Evolutionary conservation across 2,797 vertebrate species (phyloP).

Genomic region (Sylvia borin): DNA sequence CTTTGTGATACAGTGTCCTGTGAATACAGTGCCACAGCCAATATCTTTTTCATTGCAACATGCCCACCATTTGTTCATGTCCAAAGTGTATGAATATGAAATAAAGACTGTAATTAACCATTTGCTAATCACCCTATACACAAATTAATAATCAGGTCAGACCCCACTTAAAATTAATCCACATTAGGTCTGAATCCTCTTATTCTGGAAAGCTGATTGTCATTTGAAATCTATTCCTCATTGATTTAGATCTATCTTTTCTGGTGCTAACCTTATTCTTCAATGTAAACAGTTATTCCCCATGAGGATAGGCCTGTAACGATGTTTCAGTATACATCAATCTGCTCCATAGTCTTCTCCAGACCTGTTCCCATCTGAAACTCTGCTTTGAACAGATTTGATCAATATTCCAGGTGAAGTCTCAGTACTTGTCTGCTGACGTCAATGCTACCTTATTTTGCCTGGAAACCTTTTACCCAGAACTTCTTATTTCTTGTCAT

Average conservation of each 20-base stretch:
- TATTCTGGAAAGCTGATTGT: background rate
- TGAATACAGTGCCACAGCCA: background rate
- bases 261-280: background rate
- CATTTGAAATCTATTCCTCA: background rate
- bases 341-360: background rate
- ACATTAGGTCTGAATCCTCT: background rate
- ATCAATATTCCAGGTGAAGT: background rate
- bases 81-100: background rate
- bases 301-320: background rate
- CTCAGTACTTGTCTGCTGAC: background rate
- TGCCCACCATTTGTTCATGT: background rate
- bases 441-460: background rate
- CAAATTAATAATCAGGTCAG: background rate
- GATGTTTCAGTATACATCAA: background rate
- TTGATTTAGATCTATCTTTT: background rate
- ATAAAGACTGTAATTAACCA: background rate
- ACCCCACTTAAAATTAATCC: background rate
- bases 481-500: background rate
- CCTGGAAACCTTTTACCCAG: background rate
- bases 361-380: background rate
- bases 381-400: background rate
- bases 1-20: background rate
- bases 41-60: background rate
- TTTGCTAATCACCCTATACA: background rate
- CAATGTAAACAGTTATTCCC: background rate